phyloP scores from a whole-genome alignment of 2,797 vertebrate genomes.

The Characodon lateralis region DNA sequence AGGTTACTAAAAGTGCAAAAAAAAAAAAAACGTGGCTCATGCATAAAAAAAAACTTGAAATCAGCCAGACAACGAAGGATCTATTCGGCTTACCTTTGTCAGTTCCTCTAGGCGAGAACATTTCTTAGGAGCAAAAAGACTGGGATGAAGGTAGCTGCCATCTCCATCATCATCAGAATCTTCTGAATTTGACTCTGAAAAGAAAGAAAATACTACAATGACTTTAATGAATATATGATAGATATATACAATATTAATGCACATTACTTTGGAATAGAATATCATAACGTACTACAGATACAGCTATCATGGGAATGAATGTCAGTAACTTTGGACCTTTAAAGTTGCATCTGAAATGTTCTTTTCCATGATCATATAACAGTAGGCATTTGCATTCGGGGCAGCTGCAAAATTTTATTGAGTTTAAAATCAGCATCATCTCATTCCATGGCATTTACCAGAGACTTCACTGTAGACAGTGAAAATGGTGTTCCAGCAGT shows the following conservation, averaged over 20 bases:
- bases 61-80: neutral
- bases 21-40: neutral
- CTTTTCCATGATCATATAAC: neutral
- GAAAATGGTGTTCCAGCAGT: no score
- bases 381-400: no score
- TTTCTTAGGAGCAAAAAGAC: slow-evolving; percentile 94
- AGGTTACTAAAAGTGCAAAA: neutral
- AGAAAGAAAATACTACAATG: neutral
- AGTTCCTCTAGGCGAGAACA: slow-evolving; percentile 92
- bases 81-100: slow-evolving; percentile 84
- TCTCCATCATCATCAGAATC: slow-evolving; percentile 87
- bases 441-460: no score
- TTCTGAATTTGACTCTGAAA: slow-evolving; percentile 76
- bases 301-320: neutral
- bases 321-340: neutral
- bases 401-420: no score
- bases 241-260: neutral
- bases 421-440: no score
- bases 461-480: no score
- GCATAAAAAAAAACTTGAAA: neutral
- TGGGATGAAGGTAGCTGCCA: slow-evolving; percentile 93
- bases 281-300: neutral
- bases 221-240: neutral
- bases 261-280: neutral
- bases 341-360: neutral